A percentile compares a stretch with the other conserved stretches of the same genome.
Conservation (phyloP, 2,888 invertebrate genomes). For the Calliscelio sp. region DNA sequence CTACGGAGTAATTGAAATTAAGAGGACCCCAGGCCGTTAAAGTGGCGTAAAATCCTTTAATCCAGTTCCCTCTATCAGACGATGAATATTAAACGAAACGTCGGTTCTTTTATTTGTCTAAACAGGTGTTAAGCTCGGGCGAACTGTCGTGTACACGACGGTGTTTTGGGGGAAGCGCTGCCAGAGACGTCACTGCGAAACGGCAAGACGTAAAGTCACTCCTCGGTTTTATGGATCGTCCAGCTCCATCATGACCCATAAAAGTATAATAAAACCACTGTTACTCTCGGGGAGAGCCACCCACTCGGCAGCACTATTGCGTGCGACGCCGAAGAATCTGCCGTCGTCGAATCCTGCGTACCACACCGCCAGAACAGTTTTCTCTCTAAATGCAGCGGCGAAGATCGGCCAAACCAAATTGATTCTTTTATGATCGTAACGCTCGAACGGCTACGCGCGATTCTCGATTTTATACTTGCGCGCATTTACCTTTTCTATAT, state of each 20-base stretch:
- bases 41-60: slow-evolving; percentile 55
- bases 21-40: slow-evolving; percentile 48
- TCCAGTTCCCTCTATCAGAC: slow-evolving; percentile 48
- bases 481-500: slow-evolving; percentile 23
- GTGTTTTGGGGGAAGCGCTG: slow-evolving; percentile 21
- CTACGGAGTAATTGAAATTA: slow-evolving; percentile 57
- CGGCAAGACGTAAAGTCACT: slow-evolving; percentile 77
- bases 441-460: slow-evolving; percentile 35
- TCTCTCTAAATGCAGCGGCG: slow-evolving; percentile 65
- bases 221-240: slow-evolving; percentile 84
- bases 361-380: slow-evolving; percentile 13
- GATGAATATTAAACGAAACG: slow-evolving; percentile 67
- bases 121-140: slow-evolving; percentile 58
- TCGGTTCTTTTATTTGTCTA: slow-evolving; percentile 64
- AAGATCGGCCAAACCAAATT: slow-evolving; percentile 79
- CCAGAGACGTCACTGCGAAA: slow-evolving; percentile 72
- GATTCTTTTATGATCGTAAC: slow-evolving; percentile 84
- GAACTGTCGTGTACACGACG: slow-evolving; percentile 21
- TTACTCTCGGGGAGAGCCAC: slow-evolving; percentile 81
- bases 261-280: slow-evolving; percentile 85
- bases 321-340: slow-evolving; percentile 73
- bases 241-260: slow-evolving; percentile 85
- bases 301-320: slow-evolving; percentile 80
- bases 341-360: slow-evolving; percentile 42
- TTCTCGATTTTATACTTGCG: slow-evolving; percentile 37